These are phyloP conservation scores for Cariama cristata DNA, from an alignment of 2,113 vertebrate genomes.

Conservation along the genomic window DNA sequence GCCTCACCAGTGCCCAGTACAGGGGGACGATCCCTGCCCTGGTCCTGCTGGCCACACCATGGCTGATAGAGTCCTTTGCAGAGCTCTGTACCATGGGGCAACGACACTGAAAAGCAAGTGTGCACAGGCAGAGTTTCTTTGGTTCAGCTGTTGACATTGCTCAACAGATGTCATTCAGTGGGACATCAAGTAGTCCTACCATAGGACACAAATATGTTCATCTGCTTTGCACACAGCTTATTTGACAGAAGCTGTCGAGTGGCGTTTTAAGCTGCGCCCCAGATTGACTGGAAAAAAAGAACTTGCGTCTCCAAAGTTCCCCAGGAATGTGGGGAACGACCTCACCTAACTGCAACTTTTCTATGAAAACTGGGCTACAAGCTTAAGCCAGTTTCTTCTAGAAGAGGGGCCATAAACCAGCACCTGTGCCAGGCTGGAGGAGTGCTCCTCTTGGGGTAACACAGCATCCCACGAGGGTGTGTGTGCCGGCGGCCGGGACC, in stretches of 20 bases:
- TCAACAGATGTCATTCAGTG: neutral
- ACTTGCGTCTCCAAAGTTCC: neutral
- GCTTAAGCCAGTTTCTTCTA: neutral
- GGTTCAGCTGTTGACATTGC: neutral
- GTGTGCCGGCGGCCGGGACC: neutral
- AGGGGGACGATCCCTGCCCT: too few relatives aligned
- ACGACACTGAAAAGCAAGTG: neutral
- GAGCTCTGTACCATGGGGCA: neutral
- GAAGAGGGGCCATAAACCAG: neutral
- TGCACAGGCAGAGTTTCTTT: accelerated
- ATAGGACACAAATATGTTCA: accelerated
- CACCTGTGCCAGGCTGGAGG: neutral
- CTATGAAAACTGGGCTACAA: neutral
- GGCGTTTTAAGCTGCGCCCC: neutral
- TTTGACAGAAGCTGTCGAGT: accelerated
- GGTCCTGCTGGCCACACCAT: too few relatives aligned
- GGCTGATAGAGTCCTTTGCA: neutral
- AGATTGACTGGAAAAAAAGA: neutral
- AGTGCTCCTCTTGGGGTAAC: neutral
- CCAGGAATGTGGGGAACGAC: neutral
- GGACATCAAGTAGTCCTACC: too few relatives aligned
- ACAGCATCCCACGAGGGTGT: accelerated
- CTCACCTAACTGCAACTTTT: neutral
- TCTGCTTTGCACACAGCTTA: neutral
- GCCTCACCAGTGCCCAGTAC: too few relatives aligned